phyloP scores from a whole-genome alignment of 2,888 invertebrate species.

The Drosophila anomalata region DNA sequence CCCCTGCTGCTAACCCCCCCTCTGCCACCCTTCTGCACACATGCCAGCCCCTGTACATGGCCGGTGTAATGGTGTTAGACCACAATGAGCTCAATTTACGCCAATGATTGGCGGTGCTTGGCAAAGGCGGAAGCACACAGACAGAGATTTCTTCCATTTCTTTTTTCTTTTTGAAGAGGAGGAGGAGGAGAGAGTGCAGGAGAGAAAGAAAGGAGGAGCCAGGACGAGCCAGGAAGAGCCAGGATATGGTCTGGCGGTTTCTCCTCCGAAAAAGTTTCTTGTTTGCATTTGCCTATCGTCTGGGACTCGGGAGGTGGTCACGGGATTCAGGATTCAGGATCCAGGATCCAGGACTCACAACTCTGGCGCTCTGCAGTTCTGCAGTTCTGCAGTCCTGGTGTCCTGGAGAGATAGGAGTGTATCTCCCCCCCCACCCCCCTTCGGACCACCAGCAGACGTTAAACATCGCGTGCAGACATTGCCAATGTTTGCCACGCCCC shows the following conservation, averaged over 20 bases:
- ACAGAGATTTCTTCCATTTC: not conserved
- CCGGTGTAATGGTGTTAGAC: slow-evolving; percentile 67
- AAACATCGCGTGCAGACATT: slow-evolving; percentile 75
- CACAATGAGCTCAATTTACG: slow-evolving; percentile 79
- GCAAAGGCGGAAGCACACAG: slow-evolving; percentile 32
- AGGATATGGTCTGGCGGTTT: slow-evolving; percentile 30
- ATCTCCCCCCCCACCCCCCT: too few relatives aligned
- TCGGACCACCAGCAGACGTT: slow-evolving; percentile 65
- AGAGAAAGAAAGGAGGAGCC: not conserved
- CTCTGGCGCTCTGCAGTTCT: not conserved
- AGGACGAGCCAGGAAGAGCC: slow-evolving; percentile 1
- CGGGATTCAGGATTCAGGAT: slow-evolving; percentile 8
- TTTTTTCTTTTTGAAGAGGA: not conserved
- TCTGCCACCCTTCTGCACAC: slow-evolving; percentile 22
- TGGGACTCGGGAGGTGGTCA: slow-evolving; percentile 22
- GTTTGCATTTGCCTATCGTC: slow-evolving; percentile 72
- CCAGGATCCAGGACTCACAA: not conserved
- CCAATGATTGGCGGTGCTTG: slow-evolving; percentile 74
- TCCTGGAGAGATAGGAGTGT: not conserved
- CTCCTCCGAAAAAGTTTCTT: slow-evolving; percentile 52
- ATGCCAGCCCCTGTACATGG: slow-evolving; percentile 27
- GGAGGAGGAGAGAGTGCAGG: too few relatives aligned
- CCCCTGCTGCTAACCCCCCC: not conserved
- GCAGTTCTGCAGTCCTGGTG: too few relatives aligned
- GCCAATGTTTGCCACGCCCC: slow-evolving; percentile 49